Evolutionary conservation across 1,140 invertebrate genomes (phyloP).

Genomic region (Bombus impatiens): DNA sequence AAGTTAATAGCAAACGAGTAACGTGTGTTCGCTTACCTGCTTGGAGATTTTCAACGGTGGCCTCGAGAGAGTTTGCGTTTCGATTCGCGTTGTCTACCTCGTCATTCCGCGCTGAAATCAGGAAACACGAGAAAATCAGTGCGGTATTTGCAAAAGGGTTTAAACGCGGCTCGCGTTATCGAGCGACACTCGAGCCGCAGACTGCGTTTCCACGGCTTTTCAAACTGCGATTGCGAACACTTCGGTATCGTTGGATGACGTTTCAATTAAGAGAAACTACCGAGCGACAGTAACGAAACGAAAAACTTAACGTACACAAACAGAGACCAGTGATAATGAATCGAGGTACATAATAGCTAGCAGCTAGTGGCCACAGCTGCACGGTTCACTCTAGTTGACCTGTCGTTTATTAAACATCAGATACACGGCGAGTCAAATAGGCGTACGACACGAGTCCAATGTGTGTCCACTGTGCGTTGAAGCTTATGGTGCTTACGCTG

Average conservation of each 20-base stretch:
- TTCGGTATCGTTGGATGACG: constrained; percentile 17
- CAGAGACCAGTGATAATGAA: constrained; percentile 61
- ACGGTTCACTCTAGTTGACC: constrained; percentile 71
- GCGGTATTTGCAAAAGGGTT: background rate
- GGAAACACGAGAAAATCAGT: background rate
- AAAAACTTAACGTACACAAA: constrained; percentile 36
- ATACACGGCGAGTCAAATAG: constrained; percentile 30
- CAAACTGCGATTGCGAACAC: background rate
- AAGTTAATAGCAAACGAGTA: background rate
- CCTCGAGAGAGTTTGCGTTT: constrained; percentile 51
- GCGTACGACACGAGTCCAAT: background rate
- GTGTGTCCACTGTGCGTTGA: background rate
- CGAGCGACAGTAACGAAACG: constrained; percentile 26
- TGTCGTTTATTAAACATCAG: constrained; percentile 65
- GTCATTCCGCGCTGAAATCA: constrained; percentile 60
- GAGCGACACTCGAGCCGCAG: no score
- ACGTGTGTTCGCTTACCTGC: constrained; percentile 64
- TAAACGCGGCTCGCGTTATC: background rate
- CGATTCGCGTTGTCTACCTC: constrained; percentile 56
- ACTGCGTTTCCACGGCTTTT: background rate
- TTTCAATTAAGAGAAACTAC: constrained; percentile 69
- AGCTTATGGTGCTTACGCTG: background rate
- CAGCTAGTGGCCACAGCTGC: constrained; percentile 60
- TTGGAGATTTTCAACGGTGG: constrained; percentile 64
- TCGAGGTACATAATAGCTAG: constrained; percentile 57